A percentile compares a stretch with the other conserved stretches of the same genome.
phyloP scores from a whole-genome alignment of 1,140 invertebrate genomes.

The Aporrectodea caliginosa region DNA sequence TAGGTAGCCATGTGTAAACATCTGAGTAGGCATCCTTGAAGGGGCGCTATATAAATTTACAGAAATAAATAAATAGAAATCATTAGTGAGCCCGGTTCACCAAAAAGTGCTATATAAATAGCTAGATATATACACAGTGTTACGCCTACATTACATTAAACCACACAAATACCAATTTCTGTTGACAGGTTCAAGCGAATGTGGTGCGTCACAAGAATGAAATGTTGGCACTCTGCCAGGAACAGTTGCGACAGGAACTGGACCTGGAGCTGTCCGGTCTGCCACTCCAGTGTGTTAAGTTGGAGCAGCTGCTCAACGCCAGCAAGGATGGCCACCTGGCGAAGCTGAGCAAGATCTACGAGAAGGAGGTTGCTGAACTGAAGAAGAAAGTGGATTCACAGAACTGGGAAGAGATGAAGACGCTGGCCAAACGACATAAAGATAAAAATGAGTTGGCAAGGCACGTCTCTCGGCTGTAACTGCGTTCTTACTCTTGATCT shows the following conservation, averaged over 20 bases:
- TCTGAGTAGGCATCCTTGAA: no score
- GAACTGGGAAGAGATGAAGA: constrained; percentile 80
- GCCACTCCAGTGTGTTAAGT: constrained; percentile 63
- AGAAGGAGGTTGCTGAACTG: constrained; percentile 65
- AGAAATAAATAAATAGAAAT: no score
- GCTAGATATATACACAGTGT: no score
- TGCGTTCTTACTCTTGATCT: no score
- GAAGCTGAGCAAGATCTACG: constrained; percentile 53
- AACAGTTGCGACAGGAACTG: constrained; percentile 70
- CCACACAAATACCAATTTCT: no score
- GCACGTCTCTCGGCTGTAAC: no score
- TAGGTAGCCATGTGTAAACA: no score
- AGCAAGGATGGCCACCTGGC: constrained; percentile 78
- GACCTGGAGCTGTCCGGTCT: constrained; percentile 80
- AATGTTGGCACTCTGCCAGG: constrained; percentile 64
- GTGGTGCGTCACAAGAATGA: constrained; percentile 38
- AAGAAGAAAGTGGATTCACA: constrained; percentile 76
- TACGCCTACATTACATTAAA: no score
- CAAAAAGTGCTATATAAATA: no score
- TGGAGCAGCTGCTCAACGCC: constrained; percentile 73
- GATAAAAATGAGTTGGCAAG: constrained; percentile 85
- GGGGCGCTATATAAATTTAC: no score
- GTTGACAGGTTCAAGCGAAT: neutral
- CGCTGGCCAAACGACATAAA: constrained; percentile 70
- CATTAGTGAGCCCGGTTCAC: no score